Percentiles rank a stretch among this genome's conserved stretches.
Evolutionary conservation across 2,888 invertebrate genomes (phyloP).

Genomic region (Salticus scenicus): DNA sequence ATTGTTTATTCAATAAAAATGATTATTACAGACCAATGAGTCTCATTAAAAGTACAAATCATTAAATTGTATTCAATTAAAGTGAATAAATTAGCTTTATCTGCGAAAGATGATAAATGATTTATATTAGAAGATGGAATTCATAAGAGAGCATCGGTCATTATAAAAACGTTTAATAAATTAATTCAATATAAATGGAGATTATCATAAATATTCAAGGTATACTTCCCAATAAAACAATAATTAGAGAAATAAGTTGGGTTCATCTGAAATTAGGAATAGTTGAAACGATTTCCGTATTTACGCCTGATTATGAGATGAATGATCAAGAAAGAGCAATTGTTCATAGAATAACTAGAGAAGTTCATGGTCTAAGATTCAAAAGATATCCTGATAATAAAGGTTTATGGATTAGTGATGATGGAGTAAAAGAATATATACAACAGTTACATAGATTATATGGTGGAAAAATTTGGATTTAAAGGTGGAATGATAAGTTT

Average conservation of each 20-base stretch:
- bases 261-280: neutral
- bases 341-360: neutral
- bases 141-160: neutral
- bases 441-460: neutral
- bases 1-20: no score
- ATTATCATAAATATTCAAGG: constrained; percentile 6
- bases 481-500: neutral
- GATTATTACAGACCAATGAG: neutral
- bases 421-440: neutral
- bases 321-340: constrained; percentile 1
- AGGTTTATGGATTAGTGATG: neutral
- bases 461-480: constrained; percentile 5
- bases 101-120: neutral
- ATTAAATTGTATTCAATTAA: neutral
- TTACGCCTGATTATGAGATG: neutral
- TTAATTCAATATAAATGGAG: neutral
- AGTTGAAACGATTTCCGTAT: neutral
- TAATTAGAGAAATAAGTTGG: constrained; percentile 19
- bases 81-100: neutral
- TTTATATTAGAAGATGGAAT: constrained; percentile 8
- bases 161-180: neutral
- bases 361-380: constrained; percentile 6
- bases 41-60: neutral
- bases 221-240: neutral
- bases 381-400: constrained; percentile 13